Conservation (phyloP, 2,888 invertebrate genomes). For the Macaria notata region DNA sequence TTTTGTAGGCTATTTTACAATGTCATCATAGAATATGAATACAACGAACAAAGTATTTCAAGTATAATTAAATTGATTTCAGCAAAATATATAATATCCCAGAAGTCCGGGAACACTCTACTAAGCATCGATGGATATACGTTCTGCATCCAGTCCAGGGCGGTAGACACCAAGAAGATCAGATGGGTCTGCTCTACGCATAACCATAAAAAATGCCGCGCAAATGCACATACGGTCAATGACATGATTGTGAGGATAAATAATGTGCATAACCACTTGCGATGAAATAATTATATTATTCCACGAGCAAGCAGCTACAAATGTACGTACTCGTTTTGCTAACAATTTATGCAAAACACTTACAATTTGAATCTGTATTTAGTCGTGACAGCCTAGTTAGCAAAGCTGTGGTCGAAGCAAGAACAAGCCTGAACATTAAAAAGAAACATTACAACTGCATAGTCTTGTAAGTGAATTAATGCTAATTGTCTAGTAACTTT, state of each 20-base stretch:
- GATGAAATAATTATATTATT: neutral
- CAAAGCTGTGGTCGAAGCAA: neutral
- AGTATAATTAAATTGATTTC: neutral
- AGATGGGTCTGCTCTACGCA: conserved; percentile 46
- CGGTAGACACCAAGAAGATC: conserved; percentile 15
- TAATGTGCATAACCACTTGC: conserved; percentile 40
- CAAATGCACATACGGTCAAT: conserved; percentile 32
- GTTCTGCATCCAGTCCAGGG: conserved; percentile 32
- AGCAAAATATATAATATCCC: conserved; percentile 20
- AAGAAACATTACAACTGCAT: neutral
- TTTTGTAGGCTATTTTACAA: neutral
- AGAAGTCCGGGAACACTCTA: conserved; percentile 34
- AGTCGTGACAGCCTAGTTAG: no score
- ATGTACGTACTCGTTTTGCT: neutral
- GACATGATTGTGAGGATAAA: conserved; percentile 33
- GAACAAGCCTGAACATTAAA: neutral
- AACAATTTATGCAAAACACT: neutral
- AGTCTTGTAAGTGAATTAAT: no score
- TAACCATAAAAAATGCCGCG: conserved; percentile 35
- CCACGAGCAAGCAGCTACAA: neutral
- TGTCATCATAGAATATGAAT: neutral
- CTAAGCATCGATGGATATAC: conserved; percentile 37
- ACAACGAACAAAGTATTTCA: neutral
- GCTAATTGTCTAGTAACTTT: no score
- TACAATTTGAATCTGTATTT: no score